Percentiles rank a stretch among this genome's conserved stretches.
Evolutionary conservation across 2,888 invertebrate genomes (phyloP).

Genomic region (Cartodere bifasciata): DNA sequence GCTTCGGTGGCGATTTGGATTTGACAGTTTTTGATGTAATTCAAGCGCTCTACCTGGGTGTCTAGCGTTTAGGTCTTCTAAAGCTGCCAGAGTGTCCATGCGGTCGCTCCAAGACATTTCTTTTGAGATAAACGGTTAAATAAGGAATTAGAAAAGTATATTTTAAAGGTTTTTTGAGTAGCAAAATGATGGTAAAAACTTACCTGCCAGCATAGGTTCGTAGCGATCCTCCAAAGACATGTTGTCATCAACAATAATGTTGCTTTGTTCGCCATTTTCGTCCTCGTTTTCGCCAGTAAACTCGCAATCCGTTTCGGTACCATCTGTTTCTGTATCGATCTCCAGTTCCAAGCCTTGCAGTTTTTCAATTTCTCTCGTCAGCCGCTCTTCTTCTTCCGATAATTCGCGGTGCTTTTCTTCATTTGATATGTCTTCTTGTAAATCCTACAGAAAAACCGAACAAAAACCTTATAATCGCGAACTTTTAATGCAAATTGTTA

Average conservation of each 20-base stretch:
- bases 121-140: constrained; percentile 12
- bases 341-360: constrained; percentile 60
- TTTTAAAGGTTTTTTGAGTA: too few species aligned
- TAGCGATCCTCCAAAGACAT: constrained; percentile 53
- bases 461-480: too few species aligned
- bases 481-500: too few species aligned
- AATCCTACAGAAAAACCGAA: too few species aligned
- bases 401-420: constrained; percentile 56
- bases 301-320: constrained; percentile 61
- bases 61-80: constrained; percentile 69
- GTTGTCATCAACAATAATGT: constrained; percentile 23
- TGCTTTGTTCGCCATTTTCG: constrained; percentile 17
- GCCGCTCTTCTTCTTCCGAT: constrained; percentile 61
- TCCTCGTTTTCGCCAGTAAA: constrained; percentile 35
- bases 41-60: constrained; percentile 88
- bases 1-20: constrained; percentile 76
- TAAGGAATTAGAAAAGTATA: too few species aligned
- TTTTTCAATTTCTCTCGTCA: constrained; percentile 65
- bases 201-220: constrained; percentile 53
- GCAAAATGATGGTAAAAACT: constrained; percentile 8
- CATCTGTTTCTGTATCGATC: constrained; percentile 71
- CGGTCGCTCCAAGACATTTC: constrained; percentile 78
- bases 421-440: constrained; percentile 29
- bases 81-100: constrained; percentile 63
- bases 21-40: constrained; percentile 86